Conservation (phyloP, 2,797 vertebrate genomes). For the Falco rusticolus region DNA sequence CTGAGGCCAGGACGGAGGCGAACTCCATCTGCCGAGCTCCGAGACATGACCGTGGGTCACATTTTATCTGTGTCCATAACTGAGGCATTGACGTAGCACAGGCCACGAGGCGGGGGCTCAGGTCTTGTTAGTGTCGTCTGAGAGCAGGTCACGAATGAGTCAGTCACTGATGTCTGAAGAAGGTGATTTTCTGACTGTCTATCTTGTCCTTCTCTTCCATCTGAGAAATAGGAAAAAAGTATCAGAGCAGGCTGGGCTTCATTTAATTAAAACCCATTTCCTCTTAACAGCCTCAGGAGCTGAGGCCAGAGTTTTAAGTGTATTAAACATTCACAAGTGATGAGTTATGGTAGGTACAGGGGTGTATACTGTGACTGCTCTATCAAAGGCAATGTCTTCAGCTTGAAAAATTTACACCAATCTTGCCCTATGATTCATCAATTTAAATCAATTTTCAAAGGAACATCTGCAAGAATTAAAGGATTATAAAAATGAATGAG, state of each 20-base stretch:
- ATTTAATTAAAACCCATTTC: background rate
- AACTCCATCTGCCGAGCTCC: background rate
- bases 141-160: background rate
- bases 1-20: background rate
- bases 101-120: background rate
- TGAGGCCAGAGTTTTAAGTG: background rate
- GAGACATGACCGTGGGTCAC: rapidly evolving
- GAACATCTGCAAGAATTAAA: constrained; percentile 43
- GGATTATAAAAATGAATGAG: constrained; percentile 51
- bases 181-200: background rate
- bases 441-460: constrained; percentile 45
- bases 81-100: rapidly evolving
- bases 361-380: background rate
- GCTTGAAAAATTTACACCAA: background rate
- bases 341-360: background rate
- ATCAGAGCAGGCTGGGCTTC: background rate
- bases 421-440: background rate
- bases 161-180: background rate
- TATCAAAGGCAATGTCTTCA: background rate
- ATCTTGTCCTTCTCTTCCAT: background rate
- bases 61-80: background rate
- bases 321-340: background rate
- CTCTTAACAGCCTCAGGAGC: background rate
- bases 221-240: background rate
- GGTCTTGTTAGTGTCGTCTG: background rate